Evolutionary conservation across 2,113 vertebrate genomes (phyloP).

Genomic region (Hirundichthys speculiger): DNA sequence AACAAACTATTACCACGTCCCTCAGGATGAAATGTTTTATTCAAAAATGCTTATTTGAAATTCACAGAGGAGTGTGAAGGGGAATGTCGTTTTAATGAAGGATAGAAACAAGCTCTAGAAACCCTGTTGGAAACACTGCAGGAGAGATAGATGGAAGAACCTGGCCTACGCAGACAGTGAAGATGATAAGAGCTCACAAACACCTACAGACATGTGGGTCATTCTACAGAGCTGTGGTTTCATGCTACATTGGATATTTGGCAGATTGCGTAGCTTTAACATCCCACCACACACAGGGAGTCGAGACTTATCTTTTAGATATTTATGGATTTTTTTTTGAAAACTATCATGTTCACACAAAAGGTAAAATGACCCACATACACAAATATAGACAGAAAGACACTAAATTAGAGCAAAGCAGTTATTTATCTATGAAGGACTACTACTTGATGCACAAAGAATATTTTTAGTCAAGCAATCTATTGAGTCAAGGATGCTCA

Average conservation of each 20-base stretch:
- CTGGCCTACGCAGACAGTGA: constrained; percentile 8
- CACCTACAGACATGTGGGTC: background rate
- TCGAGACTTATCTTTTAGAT: no score
- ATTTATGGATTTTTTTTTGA: no score
- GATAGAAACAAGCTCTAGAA: constrained; percentile 40
- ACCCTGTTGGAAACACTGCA: constrained; percentile 26
- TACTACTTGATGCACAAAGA: constrained; percentile 6
- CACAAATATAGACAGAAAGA: no score
- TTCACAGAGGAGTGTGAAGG: constrained; percentile 26
- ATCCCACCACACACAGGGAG: no score
- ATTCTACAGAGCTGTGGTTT: no score
- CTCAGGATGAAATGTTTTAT: constrained; percentile 66
- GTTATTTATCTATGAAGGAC: background rate
- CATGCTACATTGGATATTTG: no score
- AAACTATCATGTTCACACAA: no score
- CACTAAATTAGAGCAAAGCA: constrained; percentile 2
- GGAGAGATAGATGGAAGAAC: constrained; percentile 36
- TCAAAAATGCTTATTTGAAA: constrained; percentile 66
- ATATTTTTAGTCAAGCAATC: no score
- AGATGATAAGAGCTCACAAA: constrained; percentile 1
- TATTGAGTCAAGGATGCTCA: no score
- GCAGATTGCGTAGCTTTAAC: no score
- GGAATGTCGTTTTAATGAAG: constrained; percentile 47
- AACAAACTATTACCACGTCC: constrained; percentile 57
- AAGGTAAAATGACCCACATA: no score